These are phyloP conservation scores for Poecile montanus DNA, from an alignment of 2,797 vertebrate genomes.

Conservation along the genomic window DNA sequence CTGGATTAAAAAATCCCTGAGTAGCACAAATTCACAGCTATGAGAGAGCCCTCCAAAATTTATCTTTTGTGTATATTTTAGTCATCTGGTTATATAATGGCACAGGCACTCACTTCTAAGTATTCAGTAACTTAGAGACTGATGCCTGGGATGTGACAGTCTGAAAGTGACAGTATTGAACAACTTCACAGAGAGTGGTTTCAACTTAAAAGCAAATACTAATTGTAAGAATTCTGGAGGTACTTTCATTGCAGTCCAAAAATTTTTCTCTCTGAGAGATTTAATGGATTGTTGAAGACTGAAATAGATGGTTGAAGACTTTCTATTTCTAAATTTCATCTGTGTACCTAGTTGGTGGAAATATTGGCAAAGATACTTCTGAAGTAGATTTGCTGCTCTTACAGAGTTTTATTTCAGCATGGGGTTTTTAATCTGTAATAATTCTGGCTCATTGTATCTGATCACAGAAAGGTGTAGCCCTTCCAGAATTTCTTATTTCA, in stretches of 20 bases:
- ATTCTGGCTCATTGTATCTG: background rate
- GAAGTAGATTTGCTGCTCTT: background rate
- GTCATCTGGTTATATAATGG: background rate
- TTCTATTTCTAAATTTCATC: background rate
- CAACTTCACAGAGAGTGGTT: background rate
- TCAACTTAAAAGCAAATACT: background rate
- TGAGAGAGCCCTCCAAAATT: background rate
- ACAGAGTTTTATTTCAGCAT: accelerated
- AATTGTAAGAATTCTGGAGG: background rate
- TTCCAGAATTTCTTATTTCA: background rate
- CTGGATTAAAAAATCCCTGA: background rate
- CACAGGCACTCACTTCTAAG: background rate
- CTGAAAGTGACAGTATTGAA: background rate
- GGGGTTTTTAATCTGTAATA: background rate
- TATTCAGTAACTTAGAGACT: background rate
- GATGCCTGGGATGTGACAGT: background rate
- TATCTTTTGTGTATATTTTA: background rate
- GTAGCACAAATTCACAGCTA: background rate
- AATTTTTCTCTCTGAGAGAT: background rate
- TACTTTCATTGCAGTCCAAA: background rate
- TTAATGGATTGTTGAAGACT: background rate
- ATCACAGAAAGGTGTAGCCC: background rate
- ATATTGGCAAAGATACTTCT: background rate
- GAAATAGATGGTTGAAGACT: background rate
- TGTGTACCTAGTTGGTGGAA: background rate